Percentiles rank a stretch among this genome's conserved stretches.
Conservation (phyloP, 1,140 invertebrate genomes). For the Bicyclus anynana region DNA sequence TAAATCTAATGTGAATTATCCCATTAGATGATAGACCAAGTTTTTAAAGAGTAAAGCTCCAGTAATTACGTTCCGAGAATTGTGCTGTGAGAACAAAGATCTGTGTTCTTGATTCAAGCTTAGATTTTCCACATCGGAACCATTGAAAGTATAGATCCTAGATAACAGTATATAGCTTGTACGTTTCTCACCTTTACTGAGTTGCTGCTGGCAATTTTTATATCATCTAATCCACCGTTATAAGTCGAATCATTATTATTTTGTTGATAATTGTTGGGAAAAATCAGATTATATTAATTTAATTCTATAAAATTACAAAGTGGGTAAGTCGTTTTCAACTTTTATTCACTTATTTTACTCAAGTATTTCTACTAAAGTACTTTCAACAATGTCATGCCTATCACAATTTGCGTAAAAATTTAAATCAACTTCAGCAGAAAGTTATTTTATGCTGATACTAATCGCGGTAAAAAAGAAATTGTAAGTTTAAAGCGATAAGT, state of each 20-base stretch:
- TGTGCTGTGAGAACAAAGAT: conserved; percentile 39
- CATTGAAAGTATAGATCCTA: conserved; percentile 39
- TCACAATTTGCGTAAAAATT: background rate
- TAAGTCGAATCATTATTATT: background rate
- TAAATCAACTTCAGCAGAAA: background rate
- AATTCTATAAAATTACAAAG: no score
- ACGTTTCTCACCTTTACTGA: conserved; percentile 17
- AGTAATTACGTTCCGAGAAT: conserved; percentile 31
- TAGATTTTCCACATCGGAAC: conserved; percentile 36
- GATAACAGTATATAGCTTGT: conserved; percentile 30
- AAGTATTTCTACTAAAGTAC: background rate
- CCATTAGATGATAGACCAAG: conserved; percentile 2
- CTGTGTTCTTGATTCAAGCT: conserved; percentile 26
- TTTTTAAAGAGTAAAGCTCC: conserved; percentile 17
- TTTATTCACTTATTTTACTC: no score
- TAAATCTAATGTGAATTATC: conserved; percentile 4
- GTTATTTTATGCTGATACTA: background rate
- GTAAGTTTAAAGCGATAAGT: background rate
- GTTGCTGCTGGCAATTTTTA: background rate
- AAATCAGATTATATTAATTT: no score
- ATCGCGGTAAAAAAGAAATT: background rate
- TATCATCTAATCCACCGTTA: background rate
- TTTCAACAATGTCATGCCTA: background rate
- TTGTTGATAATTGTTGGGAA: background rate
- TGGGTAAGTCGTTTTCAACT: no score